Base-by-base conservation (phyloP, 1,140 invertebrate genomes). In the Oncopodura yosiiana region DNA sequence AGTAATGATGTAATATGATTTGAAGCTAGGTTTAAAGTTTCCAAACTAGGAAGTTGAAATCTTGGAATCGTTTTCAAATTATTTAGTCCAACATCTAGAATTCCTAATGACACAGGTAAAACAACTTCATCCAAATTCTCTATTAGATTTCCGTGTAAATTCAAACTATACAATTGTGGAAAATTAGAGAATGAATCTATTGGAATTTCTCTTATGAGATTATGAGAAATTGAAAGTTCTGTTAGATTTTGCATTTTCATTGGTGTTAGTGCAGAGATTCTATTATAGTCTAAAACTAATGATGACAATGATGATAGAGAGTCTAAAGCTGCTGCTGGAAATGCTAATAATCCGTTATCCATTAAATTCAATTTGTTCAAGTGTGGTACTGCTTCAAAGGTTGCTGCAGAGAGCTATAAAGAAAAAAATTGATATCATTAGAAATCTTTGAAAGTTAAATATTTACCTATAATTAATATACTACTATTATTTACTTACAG, bases 151-250 rank as follows among this genome's bases (percentile, higher is more conserved):
- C 66, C 66, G 11, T 56, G 63, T 14, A 70, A 57, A 54, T 69
- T 64, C 2, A 70, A 52, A 3, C 65, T n/a, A 2, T 29, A 34
- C 8, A 70, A 41, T 9, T 60, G 51, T 26, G 58, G 52, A 27
- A 73, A 68, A 24, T 68, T 68, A 52, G 81, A 76, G 66, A 93
- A 92, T 2, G 86, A 81, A 29, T 77, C 79, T 0, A 80, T 61
- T 0, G 88, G 87, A 46, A 93, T 74, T 73, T 93, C 87, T 37
- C 87, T 77, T 12, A 94, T 85, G 1, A 92, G 79, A 70, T 94
- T 94, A 56, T 85, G 77, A 0, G 84, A 82, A 16, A 94, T 68
- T 5, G 79, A 78, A 23, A 89, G 67, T 27, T 71, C 74, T n/a
- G 75, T 80, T 1, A 82, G 74, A 52, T 73, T 69, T 46, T 69